phyloP scores from a whole-genome alignment of 1,140 invertebrate species.

The Brachionus sp. region DNA sequence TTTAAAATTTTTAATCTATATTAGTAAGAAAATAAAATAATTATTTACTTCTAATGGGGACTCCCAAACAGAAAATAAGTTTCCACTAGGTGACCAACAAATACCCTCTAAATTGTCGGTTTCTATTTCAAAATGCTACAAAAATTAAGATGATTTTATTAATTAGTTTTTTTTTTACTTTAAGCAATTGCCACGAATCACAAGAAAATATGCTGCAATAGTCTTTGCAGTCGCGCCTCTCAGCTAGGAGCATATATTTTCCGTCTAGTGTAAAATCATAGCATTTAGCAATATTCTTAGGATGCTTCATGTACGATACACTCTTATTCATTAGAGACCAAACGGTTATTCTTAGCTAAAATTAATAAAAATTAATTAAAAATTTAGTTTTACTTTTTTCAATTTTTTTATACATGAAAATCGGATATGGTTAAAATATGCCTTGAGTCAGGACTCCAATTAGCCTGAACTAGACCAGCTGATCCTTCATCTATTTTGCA shows the following conservation, averaged over 20 bases:
- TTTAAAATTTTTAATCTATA: background rate
- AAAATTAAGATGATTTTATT: background rate
- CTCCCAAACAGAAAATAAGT: conserved; percentile 60
- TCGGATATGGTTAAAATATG: conserved; percentile 62
- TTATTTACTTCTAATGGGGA: conserved; percentile 33
- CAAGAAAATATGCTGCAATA: conserved; percentile 60
- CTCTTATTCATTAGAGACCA: conserved; percentile 61
- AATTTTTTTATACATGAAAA: conserved; percentile 55
- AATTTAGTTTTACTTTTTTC: background rate
- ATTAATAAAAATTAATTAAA: background rate
- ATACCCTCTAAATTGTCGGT: conserved; percentile 59
- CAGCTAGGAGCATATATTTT: conserved; percentile 60
- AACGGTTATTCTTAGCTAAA: conserved; percentile 59
- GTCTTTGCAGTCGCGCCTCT: conserved; percentile 61
- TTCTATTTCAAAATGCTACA: conserved; percentile 59
- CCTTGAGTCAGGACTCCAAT: conserved; percentile 61
- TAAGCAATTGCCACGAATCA: conserved; percentile 59
- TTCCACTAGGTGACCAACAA: conserved; percentile 58
- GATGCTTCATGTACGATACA: conserved; percentile 61
- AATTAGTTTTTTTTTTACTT: conserved; percentile 50
- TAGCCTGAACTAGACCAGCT: conserved; percentile 56
- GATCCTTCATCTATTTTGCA: conserved; percentile 63
- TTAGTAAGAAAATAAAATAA: background rate
- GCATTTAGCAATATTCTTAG: conserved; percentile 59
- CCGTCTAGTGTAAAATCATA: conserved; percentile 58